Evolutionary conservation across 2,888 invertebrate genomes (phyloP), one percentile per base, ranked within the genome.

Genomic region (Stomorhina lunata): DNA sequence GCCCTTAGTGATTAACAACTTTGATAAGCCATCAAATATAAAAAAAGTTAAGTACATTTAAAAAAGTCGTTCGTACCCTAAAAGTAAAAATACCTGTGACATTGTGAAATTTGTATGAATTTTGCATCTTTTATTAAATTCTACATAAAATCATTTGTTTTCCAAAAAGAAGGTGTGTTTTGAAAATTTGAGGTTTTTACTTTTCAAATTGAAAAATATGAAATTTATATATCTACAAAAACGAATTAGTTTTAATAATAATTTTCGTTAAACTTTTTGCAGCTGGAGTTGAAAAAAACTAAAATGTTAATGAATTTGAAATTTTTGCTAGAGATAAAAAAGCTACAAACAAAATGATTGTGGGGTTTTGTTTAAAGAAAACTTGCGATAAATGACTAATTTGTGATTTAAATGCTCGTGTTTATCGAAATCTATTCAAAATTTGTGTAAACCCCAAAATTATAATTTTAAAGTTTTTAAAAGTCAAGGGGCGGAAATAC

Each of bases 1-100:
- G n/a, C n/a, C n/a, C n/a, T n/a, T n/a, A n/a, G 50, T 25, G 77
- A 77, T 69, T 32, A 69, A 53, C 50, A 61, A 69, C 53, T 57
- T 69, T 61, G 77, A 77, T 77, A 77, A 77, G 69, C 53, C 40
- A 66, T 66, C 37, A 66, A 66, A 65, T 25, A 17, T 45, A 69
- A 61, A 40, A 29, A 53, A 25, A 20, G 1, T 17, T n/a, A 20
- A 43, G 20, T 17, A 48, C 4, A 15, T n/a, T n/a, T 5, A 37
- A 50, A 25, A 15, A 12, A 9, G 22, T 9, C 10, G 32, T 55
- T n/a, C 34, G 25, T 65, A 45, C 40, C 43, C 45, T 12, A 7
- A 45, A 57, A 53, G 43, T 61, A 69, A 45, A 57, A 53, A 53
- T 61, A 69, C 61, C 40, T 77, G 69, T 34, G 77, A 77, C 61